Evolutionary conservation across 1,140 invertebrate species (phyloP).

Genomic region (Ceratina calcarata): DNA sequence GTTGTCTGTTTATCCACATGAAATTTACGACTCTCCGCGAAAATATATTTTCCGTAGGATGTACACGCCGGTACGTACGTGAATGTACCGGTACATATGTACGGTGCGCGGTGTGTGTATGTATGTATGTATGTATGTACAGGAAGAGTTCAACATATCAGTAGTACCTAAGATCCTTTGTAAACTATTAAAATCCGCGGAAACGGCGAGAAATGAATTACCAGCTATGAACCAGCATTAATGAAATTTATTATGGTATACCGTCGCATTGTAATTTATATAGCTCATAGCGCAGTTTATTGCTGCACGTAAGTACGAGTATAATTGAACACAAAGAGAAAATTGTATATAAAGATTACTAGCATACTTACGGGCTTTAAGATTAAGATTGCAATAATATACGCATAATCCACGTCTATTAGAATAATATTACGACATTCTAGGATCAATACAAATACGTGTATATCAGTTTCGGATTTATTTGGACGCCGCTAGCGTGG

Average conservation of each 20-base stretch:
- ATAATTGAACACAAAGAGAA: too few species aligned
- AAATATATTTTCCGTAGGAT: constrained; percentile 2
- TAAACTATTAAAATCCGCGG: not conserved
- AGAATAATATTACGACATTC: not conserved
- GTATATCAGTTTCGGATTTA: constrained; percentile 78
- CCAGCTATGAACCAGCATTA: not conserved
- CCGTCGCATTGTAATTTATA: too few species aligned
- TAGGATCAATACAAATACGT: constrained; percentile 63
- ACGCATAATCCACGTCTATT: not conserved
- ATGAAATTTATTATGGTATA: too few species aligned
- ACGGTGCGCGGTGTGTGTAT: not conserved
- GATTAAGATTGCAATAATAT: not conserved
- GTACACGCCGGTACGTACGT: not conserved
- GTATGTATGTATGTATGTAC: not conserved
- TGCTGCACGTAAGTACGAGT: too few species aligned
- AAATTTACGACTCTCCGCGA: not conserved
- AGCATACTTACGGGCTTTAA: not conserved
- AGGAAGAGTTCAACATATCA: not conserved
- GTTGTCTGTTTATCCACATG: constrained; percentile 22
- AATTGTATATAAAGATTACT: not conserved
- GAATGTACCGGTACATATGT: not conserved
- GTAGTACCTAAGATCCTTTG: not conserved
- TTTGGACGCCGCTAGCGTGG: constrained; percentile 80
- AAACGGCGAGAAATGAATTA: not conserved
- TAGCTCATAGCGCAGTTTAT: too few species aligned